Evolutionary conservation across 2,113 vertebrate species (phyloP).

Genomic region (Triplophysa dalaica): DNA sequence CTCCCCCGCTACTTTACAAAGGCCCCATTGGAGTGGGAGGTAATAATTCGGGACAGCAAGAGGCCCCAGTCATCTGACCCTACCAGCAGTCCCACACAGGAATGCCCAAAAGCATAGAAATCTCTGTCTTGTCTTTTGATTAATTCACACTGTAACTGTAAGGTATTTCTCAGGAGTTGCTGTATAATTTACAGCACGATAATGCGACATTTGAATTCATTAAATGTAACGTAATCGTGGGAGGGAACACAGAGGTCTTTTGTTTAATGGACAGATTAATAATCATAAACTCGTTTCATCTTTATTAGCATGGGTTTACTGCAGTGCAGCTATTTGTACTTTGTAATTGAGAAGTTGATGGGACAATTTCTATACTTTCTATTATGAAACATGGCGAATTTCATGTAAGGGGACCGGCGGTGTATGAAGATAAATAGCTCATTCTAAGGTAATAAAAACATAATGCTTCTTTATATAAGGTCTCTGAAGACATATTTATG

Average conservation of each 20-base stretch:
- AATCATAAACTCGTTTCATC: conserved; percentile 2
- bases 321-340: background rate
- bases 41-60: conserved; percentile 42
- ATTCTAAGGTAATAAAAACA: too few relatives aligned
- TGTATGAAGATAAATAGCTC: too few relatives aligned
- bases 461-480: too few relatives aligned
- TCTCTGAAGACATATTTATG: too few relatives aligned
- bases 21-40: conserved; percentile 47
- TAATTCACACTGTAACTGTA: conserved; percentile 14
- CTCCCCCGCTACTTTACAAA: conserved; percentile 19
- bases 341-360: background rate
- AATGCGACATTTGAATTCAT: conserved; percentile 5
- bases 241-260: conserved; percentile 35
- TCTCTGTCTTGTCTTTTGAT: conserved; percentile 26
- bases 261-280: conserved; percentile 10
- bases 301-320: background rate
- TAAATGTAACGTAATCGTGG: conserved; percentile 8
- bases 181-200: conserved; percentile 25
- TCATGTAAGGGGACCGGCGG: too few relatives aligned
- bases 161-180: conserved; percentile 17
- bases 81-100: conserved; percentile 21
- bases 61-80: conserved; percentile 42
- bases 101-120: conserved; percentile 29
- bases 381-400: too few relatives aligned
- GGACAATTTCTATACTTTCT: background rate